Evolutionary conservation across 2,797 vertebrate genomes (phyloP).

Genomic region (Taenioides sp.): DNA sequence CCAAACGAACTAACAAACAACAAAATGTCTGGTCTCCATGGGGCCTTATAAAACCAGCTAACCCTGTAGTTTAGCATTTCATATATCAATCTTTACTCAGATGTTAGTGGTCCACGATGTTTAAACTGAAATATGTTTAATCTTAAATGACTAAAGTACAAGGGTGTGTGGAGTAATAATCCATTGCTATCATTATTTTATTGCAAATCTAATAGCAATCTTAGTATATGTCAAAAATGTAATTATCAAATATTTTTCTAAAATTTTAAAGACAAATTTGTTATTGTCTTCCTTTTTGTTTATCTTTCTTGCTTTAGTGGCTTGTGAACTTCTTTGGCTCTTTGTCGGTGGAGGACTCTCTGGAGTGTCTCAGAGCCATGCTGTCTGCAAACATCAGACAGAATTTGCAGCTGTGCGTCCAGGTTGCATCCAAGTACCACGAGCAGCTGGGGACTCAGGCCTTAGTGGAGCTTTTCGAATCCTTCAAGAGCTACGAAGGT

Average conservation of each 20-base stretch:
- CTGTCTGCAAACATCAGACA: constrained; percentile 89
- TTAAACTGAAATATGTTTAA: too few relatives aligned
- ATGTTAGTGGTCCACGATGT: neutral
- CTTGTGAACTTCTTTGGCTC: constrained; percentile 92
- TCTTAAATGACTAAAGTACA: too few relatives aligned
- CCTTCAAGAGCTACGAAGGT: constrained; percentile 95
- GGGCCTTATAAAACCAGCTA: too few relatives aligned
- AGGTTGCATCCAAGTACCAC: constrained; percentile 91
- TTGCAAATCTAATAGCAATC: too few relatives aligned
- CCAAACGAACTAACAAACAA: too few relatives aligned
- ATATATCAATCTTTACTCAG: neutral
- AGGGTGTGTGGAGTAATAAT: too few relatives aligned
- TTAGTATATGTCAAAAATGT: neutral
- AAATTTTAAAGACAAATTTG: neutral
- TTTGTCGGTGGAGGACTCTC: constrained; percentile 88
- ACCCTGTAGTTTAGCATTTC: neutral
- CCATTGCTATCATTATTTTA: too few relatives aligned
- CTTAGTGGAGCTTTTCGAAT: constrained; percentile 91
- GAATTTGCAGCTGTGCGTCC: constrained; percentile 90
- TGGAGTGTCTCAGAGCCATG: constrained; percentile 90
- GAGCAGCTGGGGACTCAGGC: constrained; percentile 88
- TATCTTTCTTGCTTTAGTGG: constrained; percentile 75
- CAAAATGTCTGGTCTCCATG: too few relatives aligned
- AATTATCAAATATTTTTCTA: neutral
- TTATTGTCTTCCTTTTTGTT: neutral